These are phyloP conservation scores for Clunio marinus DNA, from an alignment of 2,888 invertebrate species.

Conservation along the genomic window DNA sequence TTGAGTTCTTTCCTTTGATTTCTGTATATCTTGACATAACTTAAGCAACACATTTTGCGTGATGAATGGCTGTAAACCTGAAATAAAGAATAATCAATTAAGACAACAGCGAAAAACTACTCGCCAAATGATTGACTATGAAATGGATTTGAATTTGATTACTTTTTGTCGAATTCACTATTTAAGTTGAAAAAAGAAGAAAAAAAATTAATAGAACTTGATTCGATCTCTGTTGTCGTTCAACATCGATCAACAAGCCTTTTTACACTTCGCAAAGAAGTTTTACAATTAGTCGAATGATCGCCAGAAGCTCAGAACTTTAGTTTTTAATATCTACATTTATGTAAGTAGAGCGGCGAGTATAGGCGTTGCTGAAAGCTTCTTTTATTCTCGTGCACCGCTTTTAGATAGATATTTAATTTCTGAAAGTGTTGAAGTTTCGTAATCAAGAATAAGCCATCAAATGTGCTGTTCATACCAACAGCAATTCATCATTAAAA, in stretches of 20 bases:
- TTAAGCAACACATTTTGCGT: slow-evolving; percentile 3
- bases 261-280: background rate
- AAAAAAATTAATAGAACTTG: background rate
- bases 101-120: slow-evolving; percentile 7
- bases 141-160: background rate
- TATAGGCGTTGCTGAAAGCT: slow-evolving; percentile 1
- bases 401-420: background rate
- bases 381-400: background rate
- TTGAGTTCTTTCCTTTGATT: background rate
- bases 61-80: slow-evolving; percentile 16
- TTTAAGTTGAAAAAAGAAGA: background rate
- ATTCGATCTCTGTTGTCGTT: background rate
- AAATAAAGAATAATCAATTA: slow-evolving; percentile 17
- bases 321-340: too few relatives aligned
- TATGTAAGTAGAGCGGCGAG: background rate
- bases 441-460: slow-evolving; percentile 24
- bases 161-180: background rate
- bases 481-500: slow-evolving; percentile 28
- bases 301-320: too few relatives aligned
- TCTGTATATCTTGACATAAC: background rate
- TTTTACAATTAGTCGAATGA: slow-evolving; percentile 24
- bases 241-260: background rate
- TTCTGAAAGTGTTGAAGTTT: slow-evolving; percentile 11
- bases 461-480: background rate
- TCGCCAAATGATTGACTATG: background rate